phyloP scores from a whole-genome alignment of 2,113 vertebrate genomes.

The Numida meleagris region DNA sequence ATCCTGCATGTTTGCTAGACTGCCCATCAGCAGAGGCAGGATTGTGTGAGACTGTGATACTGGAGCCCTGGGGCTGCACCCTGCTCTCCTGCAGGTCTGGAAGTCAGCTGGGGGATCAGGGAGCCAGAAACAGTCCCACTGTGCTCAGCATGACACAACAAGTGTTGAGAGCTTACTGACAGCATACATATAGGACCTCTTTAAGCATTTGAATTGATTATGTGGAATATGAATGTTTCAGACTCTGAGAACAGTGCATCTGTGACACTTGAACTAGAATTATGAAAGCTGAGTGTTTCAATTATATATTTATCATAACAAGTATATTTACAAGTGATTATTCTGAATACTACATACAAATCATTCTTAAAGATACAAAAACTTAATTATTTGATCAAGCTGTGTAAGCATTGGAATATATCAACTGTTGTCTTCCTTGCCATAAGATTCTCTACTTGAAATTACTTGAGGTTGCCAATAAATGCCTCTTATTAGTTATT shows the following conservation, averaged over 20 bases:
- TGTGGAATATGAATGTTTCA: not conserved
- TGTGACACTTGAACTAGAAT: not conserved
- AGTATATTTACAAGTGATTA: not conserved
- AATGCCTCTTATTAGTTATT: not conserved
- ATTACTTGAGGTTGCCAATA: not conserved
- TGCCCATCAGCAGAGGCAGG: not conserved
- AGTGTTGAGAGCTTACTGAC: not conserved
- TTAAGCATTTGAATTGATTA: not conserved
- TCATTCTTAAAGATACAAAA: not conserved
- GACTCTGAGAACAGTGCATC: not conserved
- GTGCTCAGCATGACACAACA: not conserved
- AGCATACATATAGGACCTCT: not conserved
- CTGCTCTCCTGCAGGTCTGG: not conserved
- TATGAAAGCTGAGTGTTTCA: not conserved
- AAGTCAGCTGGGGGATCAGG: fast-evolving
- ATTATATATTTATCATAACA: not conserved
- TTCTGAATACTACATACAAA: not conserved
- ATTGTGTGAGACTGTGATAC: not conserved
- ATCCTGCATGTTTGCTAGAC: not conserved
- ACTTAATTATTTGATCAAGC: not conserved
- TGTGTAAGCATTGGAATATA: not conserved
- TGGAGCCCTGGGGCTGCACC: not conserved
- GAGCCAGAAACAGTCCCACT: not conserved
- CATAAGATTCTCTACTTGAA: not conserved
- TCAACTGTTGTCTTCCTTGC: not conserved